phyloP scores from a whole-genome alignment of 2,113 vertebrate species.

The Terrapene triunguis region DNA sequence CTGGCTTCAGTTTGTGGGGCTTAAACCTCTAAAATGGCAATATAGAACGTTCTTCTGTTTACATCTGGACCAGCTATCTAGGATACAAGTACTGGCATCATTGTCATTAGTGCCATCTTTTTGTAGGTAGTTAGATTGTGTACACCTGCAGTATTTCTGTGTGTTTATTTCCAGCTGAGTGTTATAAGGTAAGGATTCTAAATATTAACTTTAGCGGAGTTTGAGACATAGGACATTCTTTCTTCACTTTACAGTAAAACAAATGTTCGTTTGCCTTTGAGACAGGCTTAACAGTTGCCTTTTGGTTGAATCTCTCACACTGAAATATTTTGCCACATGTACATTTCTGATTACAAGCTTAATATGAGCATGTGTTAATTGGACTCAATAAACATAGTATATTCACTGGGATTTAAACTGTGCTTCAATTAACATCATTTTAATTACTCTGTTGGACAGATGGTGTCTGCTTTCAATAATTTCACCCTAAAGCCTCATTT shows the following conservation, averaged over 20 bases:
- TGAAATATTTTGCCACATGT: not conserved
- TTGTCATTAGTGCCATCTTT: not conserved
- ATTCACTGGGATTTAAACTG: slow-evolving; percentile 8
- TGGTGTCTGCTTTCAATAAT: slow-evolving; percentile 27
- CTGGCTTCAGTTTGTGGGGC: not conserved
- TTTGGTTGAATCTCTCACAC: not conserved
- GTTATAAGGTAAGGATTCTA: not conserved
- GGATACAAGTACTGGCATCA: not conserved
- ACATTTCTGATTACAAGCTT: not conserved
- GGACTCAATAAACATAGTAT: not conserved
- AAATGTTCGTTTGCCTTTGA: not conserved
- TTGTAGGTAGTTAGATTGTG: not conserved
- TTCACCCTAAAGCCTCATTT: slow-evolving; percentile 34
- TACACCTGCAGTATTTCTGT: not conserved
- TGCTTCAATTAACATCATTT: slow-evolving; percentile 3
- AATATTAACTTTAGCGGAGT: not conserved
- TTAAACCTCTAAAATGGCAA: not conserved
- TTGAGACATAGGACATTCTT: accelerated
- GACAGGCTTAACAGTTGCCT: not conserved
- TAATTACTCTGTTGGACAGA: slow-evolving; percentile 37
- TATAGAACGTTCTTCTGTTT: not conserved
- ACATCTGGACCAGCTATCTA: not conserved
- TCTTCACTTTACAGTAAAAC: not conserved
- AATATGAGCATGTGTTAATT: not conserved
- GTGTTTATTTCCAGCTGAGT: not conserved